A percentile compares a stretch with the other conserved stretches of the same genome.
phyloP scores from a whole-genome alignment of 2,888 invertebrate species.

The Gasteruption jaculator region DNA sequence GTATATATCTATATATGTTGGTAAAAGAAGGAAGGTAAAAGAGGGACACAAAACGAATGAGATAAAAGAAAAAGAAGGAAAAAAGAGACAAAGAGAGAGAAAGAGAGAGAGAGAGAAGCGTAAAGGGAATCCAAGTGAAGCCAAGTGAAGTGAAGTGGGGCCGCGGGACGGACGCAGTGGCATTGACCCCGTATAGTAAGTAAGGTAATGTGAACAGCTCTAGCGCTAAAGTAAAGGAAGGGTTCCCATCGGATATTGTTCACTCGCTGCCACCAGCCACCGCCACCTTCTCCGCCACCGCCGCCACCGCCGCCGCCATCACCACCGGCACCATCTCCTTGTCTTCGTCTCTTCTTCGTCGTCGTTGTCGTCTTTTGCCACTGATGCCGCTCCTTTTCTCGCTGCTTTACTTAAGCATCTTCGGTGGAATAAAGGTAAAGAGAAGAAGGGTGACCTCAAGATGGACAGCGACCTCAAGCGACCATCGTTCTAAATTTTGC shows the following conservation, averaged over 20 bases:
- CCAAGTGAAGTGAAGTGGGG: constrained; percentile 41
- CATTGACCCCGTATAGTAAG: constrained; percentile 48
- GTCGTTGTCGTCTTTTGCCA: not conserved
- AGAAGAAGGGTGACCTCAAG: constrained; percentile 32
- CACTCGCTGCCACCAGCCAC: no score
- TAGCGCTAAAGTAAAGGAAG: constrained; percentile 32
- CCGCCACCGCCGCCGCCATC: not conserved
- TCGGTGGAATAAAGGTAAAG: constrained; percentile 22
- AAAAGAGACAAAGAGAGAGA: constrained; percentile 17
- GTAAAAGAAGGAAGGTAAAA: constrained; percentile 19
- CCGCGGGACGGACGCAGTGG: constrained; percentile 42
- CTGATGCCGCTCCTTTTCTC: constrained; percentile 13
- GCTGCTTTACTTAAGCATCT: no score
- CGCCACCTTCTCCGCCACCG: not conserved
- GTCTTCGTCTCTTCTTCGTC: not conserved
- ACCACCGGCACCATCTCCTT: not conserved
- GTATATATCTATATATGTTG: constrained; percentile 17
- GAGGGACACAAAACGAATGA: constrained; percentile 24
- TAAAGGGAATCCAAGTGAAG: constrained; percentile 33
- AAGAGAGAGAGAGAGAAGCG: constrained; percentile 24
- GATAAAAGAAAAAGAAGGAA: constrained; percentile 21
- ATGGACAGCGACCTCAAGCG: constrained; percentile 35
- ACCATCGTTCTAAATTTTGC: no score
- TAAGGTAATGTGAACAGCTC: constrained; percentile 47
- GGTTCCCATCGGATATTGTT: constrained; percentile 37